phyloP scores from a whole-genome alignment of 1,140 invertebrate genomes.

The Tigriopus japonicus region DNA sequence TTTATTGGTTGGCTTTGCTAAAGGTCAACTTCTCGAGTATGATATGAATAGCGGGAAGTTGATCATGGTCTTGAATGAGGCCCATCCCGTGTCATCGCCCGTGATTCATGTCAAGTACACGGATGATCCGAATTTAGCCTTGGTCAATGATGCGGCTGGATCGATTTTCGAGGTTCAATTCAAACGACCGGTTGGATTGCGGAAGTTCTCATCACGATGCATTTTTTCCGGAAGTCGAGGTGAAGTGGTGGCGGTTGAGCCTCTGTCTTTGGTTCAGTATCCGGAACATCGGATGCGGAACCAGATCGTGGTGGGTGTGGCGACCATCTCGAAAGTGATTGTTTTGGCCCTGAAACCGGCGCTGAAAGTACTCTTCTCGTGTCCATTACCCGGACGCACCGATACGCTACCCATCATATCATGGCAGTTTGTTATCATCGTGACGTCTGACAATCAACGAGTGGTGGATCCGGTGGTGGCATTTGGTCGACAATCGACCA shows the following conservation, averaged over 20 bases:
- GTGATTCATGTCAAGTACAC: slow-evolving; percentile 38
- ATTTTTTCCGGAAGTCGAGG: slow-evolving; percentile 52
- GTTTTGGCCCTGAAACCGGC: slow-evolving; percentile 13
- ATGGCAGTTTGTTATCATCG: slow-evolving; percentile 74
- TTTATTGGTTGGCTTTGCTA: slow-evolving; percentile 63
- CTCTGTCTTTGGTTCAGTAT: slow-evolving; percentile 43
- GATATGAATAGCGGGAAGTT: slow-evolving; percentile 55
- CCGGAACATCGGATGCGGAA: slow-evolving; percentile 48
- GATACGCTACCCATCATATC: slow-evolving; percentile 55
- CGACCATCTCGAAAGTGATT: slow-evolving; percentile 63
- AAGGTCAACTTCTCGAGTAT: slow-evolving; percentile 65
- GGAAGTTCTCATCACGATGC: slow-evolving; percentile 42
- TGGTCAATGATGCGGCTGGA: slow-evolving; percentile 84
- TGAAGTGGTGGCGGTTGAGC: slow-evolving; percentile 77
- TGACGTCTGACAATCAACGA: slow-evolving; percentile 43
- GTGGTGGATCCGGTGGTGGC: slow-evolving; percentile 67
- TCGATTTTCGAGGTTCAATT: slow-evolving; percentile 92
- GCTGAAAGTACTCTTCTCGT: slow-evolving; percentile 37
- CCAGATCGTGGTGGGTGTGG: slow-evolving; percentile 68
- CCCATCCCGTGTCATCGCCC: slow-evolving; percentile 50
- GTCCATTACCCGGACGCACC: slow-evolving; percentile 31
- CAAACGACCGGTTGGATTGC: slow-evolving; percentile 65
- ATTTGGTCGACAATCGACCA: slow-evolving; percentile 51
- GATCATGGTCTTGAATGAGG: slow-evolving; percentile 56
- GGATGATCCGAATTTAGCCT: slow-evolving; percentile 48